Percentiles rank a stretch among this genome's conserved stretches.
phyloP scores from a whole-genome alignment of 2,888 invertebrate species.

The Mechanitis messenoides region DNA sequence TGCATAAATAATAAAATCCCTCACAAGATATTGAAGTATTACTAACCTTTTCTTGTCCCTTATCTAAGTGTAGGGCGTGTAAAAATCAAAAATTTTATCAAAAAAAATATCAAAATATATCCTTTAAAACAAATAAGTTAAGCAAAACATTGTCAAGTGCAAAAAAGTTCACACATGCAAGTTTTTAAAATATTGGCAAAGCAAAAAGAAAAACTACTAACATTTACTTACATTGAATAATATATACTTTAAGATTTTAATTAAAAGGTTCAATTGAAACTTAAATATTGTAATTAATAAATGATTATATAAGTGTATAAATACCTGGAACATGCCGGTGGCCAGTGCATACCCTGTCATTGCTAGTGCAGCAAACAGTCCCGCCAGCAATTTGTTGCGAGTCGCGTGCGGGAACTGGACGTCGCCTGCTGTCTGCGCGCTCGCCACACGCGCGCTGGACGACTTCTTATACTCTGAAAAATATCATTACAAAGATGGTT shows the following conservation, averaged over 20 bases:
- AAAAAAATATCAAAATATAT: neutral
- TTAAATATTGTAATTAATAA: neutral
- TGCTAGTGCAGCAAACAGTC: constrained; percentile 79
- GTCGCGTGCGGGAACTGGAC: constrained; percentile 80
- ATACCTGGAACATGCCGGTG: constrained; percentile 80
- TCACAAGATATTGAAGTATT: neutral
- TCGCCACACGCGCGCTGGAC: constrained; percentile 28
- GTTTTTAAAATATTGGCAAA: too few relatives aligned
- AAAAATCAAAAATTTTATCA: neutral
- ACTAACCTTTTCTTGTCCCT: constrained; percentile 3
- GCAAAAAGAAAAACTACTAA: too few relatives aligned
- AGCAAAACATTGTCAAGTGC: neutral
- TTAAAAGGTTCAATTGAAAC: too few relatives aligned
- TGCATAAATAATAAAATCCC: neutral
- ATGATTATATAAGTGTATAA: neutral
- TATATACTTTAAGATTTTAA: too few relatives aligned
- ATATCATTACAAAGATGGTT: neutral
- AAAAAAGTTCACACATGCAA: neutral
- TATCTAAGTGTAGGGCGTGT: neutral
- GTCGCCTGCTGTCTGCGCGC: constrained; percentile 73
- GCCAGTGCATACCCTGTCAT: constrained; percentile 84
- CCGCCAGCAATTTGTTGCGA: constrained; percentile 81
- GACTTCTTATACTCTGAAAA: constrained; percentile 52
- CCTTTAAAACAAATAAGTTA: too few relatives aligned
- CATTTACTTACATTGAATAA: too few relatives aligned